Conservation (phyloP, 2,888 invertebrate species). For the Dicycla oo region DNA sequence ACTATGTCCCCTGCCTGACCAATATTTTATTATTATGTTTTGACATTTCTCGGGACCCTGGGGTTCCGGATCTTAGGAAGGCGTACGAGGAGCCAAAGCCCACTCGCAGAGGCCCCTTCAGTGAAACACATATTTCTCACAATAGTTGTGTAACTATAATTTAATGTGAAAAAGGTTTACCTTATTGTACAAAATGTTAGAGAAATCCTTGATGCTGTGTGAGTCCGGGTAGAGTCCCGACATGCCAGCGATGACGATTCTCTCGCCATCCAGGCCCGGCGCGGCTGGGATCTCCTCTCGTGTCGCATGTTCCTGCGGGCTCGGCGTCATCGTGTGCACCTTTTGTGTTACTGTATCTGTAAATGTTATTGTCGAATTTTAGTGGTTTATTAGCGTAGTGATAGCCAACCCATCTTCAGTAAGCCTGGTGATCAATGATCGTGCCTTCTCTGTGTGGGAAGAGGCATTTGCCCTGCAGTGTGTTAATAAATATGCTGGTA, state of each 20-base stretch:
- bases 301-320: constrained; percentile 36
- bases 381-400: not conserved
- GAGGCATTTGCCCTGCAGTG: not conserved
- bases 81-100: too few species aligned
- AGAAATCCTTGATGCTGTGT: constrained; percentile 70
- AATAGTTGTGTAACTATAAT: not conserved
- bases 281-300: not conserved
- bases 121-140: too few species aligned
- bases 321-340: constrained; percentile 43
- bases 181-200: constrained; percentile 77
- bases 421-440: not conserved
- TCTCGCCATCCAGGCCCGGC: constrained; percentile 46
- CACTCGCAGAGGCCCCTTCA: too few species aligned
- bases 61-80: too few species aligned
- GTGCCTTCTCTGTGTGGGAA: not conserved
- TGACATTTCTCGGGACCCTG: too few species aligned
- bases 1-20: too few species aligned
- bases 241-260: constrained; percentile 76
- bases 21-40: too few species aligned
- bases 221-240: constrained; percentile 73
- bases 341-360: too few species aligned
- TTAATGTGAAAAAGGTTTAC: constrained; percentile 54
- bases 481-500: not conserved
- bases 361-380: not conserved
- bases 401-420: not conserved